Evolutionary conservation across 2,797 vertebrate genomes (phyloP), one percentile per base, ranked within the genome.

Genomic region (Notolepis coatsorum): DNA sequence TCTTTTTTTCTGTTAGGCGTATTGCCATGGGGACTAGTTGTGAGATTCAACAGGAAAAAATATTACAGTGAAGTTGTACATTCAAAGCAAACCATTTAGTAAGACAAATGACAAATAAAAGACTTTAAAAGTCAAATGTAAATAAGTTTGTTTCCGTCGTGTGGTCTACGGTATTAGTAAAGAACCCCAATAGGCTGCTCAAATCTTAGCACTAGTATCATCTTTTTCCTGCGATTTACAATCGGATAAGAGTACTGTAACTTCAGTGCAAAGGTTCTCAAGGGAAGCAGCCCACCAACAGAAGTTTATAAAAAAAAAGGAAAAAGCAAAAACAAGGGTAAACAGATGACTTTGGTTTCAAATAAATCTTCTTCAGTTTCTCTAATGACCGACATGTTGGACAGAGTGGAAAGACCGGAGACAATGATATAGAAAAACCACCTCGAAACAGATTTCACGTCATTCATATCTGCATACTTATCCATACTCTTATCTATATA

Each of bases 51-150:
- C 18, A 10, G 1, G 5, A 13, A 15, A 17, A 17, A 8, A 4
- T 10, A 17, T 18, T 21, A 7, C 39, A 42, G 24, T 47, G 27
- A 35, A 25, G 23, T 35, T 28, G 1, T 25, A 71, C 73, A 67
- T 73, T 68, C 24, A 62, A 77, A 71, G 64, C 0, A 10, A 50
- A 10, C 56, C 6, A 12, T 9, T 10, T 20, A n/a, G 28, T 18
- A 50, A 25, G 2, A 46, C 23, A 47, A 54, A 55, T 5, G 12
- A 10, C 8, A 24, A 20, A 4, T 0, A 31, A 53, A 38, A 33
- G 3, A 38, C 28, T 28, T 17, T 8, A 38, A 3, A 23, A 56
- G 50, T 24, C 13, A 47, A 2, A 2, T 13, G 53, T 20, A 35
- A 10, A 12, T 37, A 21, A 8, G 18, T 28, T 37, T 60, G 2